Percentiles rank a stretch among this genome's conserved stretches.
Evolutionary conservation across 2,888 invertebrate species (phyloP).

Genomic region (Lathronympha strigana): DNA sequence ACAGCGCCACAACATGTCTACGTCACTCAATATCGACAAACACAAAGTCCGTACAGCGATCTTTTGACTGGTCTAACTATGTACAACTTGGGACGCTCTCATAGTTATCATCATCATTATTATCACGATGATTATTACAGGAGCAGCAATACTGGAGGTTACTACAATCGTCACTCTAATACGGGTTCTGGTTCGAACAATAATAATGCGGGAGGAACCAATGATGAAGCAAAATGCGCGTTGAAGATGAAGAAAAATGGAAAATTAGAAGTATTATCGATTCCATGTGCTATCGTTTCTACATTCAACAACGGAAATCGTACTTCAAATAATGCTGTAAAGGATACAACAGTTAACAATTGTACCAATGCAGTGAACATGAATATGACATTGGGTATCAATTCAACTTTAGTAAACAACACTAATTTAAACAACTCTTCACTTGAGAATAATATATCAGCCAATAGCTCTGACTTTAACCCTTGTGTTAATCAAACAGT

Average conservation of each 20-base stretch:
- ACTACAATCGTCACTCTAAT: constrained; percentile 6
- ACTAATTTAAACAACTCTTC: neutral
- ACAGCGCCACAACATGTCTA: constrained; percentile 43
- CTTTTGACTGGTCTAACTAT: constrained; percentile 45
- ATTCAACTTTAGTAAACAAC: neutral
- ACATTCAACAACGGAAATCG: constrained; percentile 39
- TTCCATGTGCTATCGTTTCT: constrained; percentile 46
- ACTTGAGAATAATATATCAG: constrained; percentile 1
- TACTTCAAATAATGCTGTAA: constrained; percentile 7
- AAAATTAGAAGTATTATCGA: constrained; percentile 35
- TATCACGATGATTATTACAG: constrained; percentile 41
- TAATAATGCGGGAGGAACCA: neutral
- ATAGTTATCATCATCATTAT: constrained; percentile 40
- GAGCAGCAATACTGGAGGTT: constrained; percentile 9
- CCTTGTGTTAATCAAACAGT: constrained; percentile 19
- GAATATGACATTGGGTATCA: constrained; percentile 1
- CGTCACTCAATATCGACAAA: constrained; percentile 42
- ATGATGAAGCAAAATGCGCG: constrained; percentile 30
- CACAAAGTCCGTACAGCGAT: constrained; percentile 42
- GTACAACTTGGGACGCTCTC: constrained; percentile 45
- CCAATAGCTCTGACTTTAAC: neutral
- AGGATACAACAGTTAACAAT: neutral
- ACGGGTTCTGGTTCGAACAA: neutral
- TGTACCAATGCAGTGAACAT: constrained; percentile 27
- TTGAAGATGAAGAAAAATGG: constrained; percentile 28